Evolutionary conservation across 2,888 invertebrate species (phyloP), one percentile per base, ranked within the genome.

Genomic region (Hyppa rectilinea): DNA sequence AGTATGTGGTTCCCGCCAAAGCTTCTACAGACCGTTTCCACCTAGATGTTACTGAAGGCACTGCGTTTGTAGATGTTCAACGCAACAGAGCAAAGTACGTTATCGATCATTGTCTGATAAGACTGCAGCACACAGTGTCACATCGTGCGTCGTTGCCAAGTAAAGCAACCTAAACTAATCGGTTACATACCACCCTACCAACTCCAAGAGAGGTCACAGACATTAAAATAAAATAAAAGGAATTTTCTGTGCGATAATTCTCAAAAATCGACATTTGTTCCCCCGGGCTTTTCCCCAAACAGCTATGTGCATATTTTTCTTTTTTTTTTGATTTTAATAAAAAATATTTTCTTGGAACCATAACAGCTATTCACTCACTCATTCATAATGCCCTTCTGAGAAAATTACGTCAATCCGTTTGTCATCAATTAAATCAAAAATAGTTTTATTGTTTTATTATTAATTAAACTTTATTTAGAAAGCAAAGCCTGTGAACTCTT

Each of bases 121-220:
- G 68, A 67, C 66, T 66, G 59, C 75, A 69, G 52, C 40, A 61
- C 68, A 77, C 81, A 63, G 65, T 77, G 79, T 73, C 81, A 74
- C 66, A 80, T 81, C 67, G 74, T 71, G 71, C 62, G 55, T 61
- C 61, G 31, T 70, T 67, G 72, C 75, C 26, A 75, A 67, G 38
- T 66, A 60, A 71, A 52, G 64, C 70, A 75, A 75, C 75, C 80
- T 77, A 76, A 82, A 71, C 75, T 75, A 81, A 74, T 74, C 68
- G 60, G 77, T 74, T 71, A 68, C 63, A 80, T 60, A 79, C 84
- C 85, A 83, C 75, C 78, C 77, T 71, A 78, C 82, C 81, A 73
- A 86, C 82, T 84, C 83, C 85, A 76, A 71, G 67, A 87, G 85
- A 88, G 85, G 87, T 87, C 87, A 89, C 88, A 88, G 86, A 87